phyloP scores from a whole-genome alignment of 2,113 vertebrate species.

The Pseudolaguvia tuberculata region DNA sequence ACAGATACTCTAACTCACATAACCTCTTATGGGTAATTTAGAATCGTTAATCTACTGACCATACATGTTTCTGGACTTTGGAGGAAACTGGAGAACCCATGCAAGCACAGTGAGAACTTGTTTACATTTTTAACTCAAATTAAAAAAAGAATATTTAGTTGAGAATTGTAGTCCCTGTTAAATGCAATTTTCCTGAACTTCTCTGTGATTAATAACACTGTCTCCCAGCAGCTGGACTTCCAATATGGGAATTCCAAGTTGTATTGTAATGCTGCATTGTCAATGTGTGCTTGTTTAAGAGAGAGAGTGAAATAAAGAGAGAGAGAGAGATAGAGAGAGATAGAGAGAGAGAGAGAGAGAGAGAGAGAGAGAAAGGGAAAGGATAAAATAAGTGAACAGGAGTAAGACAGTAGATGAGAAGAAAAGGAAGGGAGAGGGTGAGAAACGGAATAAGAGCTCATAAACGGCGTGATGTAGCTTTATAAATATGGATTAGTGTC shows the following conservation, averaged over 20 bases:
- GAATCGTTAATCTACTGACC: no score
- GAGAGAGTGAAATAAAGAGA: no score
- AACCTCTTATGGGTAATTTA: no score
- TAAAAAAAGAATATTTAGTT: neutral
- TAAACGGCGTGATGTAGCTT: constrained; percentile 40
- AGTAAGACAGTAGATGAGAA: neutral
- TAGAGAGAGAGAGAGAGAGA: neutral
- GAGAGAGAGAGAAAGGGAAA: neutral
- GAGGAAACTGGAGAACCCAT: no score
- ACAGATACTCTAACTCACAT: no score
- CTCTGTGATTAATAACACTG: constrained; percentile 53
- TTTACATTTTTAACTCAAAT: no score
- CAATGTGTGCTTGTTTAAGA: neutral
- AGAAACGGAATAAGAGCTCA: constrained; percentile 16
- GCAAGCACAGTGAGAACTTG: no score
- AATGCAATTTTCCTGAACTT: neutral
- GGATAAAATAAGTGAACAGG: constrained; percentile 5
- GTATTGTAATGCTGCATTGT: constrained; percentile 8
- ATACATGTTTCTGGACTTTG: no score
- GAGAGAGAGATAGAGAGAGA: neutral
- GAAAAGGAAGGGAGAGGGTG: neutral
- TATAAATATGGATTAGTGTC: constrained; percentile 62
- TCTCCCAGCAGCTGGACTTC: constrained; percentile 42
- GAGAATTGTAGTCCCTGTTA: constrained; percentile 24
- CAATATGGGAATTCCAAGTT: constrained; percentile 31